A percentile compares a stretch with the other conserved stretches of the same genome.
Evolutionary conservation across 1,140 invertebrate species (phyloP).

Genomic region (Ceratina australensis): DNA sequence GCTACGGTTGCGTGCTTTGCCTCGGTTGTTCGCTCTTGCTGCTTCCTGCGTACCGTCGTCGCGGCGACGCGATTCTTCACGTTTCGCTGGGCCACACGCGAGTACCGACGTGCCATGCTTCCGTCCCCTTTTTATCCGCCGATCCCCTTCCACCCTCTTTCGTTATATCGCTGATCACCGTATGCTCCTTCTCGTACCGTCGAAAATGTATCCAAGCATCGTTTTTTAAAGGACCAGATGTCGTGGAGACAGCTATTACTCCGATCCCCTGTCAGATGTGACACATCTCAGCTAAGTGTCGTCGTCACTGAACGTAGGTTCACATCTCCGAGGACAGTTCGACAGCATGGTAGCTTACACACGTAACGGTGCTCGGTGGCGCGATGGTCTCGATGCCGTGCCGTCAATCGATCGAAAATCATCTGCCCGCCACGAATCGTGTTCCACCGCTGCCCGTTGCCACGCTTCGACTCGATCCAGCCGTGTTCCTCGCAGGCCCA

Average conservation of each 20-base stretch:
- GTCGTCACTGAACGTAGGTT: constrained; percentile 29
- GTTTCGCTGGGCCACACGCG: constrained; percentile 20
- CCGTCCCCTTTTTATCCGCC: constrained; percentile 10
- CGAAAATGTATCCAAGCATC: constrained; percentile 15
- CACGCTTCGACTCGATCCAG: constrained; percentile 25
- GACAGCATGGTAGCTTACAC: constrained; percentile 36
- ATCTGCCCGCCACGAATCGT: constrained; percentile 14
- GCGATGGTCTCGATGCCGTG: constrained; percentile 42
- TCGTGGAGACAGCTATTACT: constrained; percentile 15
- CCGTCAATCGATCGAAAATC: constrained; percentile 40
- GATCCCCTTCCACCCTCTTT: neutral
- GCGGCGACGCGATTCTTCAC: constrained; percentile 26
- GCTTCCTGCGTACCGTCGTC: constrained; percentile 26
- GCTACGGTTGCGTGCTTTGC: constrained; percentile 17
- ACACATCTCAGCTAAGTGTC: constrained; percentile 37
- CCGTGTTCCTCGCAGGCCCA: constrained; percentile 20
- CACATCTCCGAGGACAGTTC: constrained; percentile 35
- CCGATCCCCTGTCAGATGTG: neutral
- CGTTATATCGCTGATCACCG: constrained; percentile 16
- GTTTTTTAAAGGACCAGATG: constrained; percentile 23
- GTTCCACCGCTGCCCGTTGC: neutral
- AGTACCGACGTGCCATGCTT: constrained; percentile 31
- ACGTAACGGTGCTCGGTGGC: constrained; percentile 32
- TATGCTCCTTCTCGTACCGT: neutral
- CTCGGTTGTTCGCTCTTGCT: constrained; percentile 19